Conservation (phyloP, 2,797 vertebrate genomes). For the Sebastolobus altivelis region DNA sequence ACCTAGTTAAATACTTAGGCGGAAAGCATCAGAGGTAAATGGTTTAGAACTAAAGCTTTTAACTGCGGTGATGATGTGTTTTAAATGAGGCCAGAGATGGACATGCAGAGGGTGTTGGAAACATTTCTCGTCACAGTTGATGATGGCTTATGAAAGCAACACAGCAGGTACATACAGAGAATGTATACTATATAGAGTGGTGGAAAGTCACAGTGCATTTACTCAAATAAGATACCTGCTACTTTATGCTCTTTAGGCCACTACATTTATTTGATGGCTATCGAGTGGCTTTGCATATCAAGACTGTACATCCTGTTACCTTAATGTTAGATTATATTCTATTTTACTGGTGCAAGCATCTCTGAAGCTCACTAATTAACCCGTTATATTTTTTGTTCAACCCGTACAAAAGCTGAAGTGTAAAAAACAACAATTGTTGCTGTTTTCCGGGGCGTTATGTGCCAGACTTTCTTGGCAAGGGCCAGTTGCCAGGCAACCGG, state of each 20-base stretch:
- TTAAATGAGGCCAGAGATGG: constrained; percentile 57
- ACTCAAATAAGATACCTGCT: neutral
- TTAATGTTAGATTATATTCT: no score
- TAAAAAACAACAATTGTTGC: neutral
- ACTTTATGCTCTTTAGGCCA: neutral
- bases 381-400: neutral
- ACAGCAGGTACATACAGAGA: constrained; percentile 36
- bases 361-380: neutral
- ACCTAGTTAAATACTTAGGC: constrained; percentile 80
- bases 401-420: neutral
- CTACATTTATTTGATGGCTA: neutral
- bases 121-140: constrained; percentile 25
- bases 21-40: constrained; percentile 64
- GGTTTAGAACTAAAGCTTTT: constrained; percentile 70
- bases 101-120: constrained; percentile 45
- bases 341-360: neutral
- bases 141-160: constrained; percentile 37
- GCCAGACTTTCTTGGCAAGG: neutral
- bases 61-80: constrained; percentile 62
- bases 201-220: neutral
- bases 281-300: neutral
- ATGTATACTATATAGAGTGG: constrained; percentile 4
- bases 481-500: constrained; percentile 1
- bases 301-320: neutral
- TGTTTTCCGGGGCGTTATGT: neutral